Percentiles rank a stretch among this genome's conserved stretches.
Evolutionary conservation across 2,113 vertebrate genomes (phyloP).

Genomic region (Scomber colias): DNA sequence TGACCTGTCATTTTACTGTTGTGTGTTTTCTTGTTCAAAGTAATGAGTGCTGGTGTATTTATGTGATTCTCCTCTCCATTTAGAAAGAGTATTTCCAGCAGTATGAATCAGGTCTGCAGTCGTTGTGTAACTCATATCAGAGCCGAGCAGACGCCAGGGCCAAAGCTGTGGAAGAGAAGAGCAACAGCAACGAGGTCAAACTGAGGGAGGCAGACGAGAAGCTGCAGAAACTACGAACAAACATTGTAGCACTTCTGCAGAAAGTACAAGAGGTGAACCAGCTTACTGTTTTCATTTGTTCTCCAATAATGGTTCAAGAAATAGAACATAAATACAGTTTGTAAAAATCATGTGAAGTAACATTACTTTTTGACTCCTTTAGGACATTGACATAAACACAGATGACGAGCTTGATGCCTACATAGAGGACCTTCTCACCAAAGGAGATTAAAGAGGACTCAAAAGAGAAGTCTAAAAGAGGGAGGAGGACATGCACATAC

Average conservation of each 20-base stretch:
- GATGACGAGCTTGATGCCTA: slow-evolving; percentile 98
- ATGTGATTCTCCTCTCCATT: slow-evolving; percentile 29
- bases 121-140: slow-evolving; percentile 96
- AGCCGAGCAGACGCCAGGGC: slow-evolving; percentile 92
- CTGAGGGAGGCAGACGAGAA: slow-evolving; percentile 94
- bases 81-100: slow-evolving; percentile 99
- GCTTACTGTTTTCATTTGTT: background rate
- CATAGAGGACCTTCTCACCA: slow-evolving; percentile 97
- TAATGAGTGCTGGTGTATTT: background rate
- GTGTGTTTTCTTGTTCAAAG: background rate
- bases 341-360: background rate
- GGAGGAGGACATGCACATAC: slow-evolving; percentile 37
- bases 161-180: slow-evolving; percentile 93
- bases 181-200: slow-evolving; percentile 87
- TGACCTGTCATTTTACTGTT: background rate
- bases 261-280: slow-evolving; percentile 96
- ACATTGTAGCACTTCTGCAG: slow-evolving; percentile 96
- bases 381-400: slow-evolving; percentile 99
- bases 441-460: slow-evolving; percentile 87
- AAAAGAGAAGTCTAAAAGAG: slow-evolving; percentile 1
- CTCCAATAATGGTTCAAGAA: background rate
- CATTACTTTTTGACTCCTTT: slow-evolving; percentile 48
- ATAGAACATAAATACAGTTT: background rate
- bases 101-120: slow-evolving; percentile 96
- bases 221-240: slow-evolving; percentile 94